These are phyloP conservation scores for Ethmia dodecea DNA, from an alignment of 2,888 invertebrate genomes.

Conservation along the genomic window DNA sequence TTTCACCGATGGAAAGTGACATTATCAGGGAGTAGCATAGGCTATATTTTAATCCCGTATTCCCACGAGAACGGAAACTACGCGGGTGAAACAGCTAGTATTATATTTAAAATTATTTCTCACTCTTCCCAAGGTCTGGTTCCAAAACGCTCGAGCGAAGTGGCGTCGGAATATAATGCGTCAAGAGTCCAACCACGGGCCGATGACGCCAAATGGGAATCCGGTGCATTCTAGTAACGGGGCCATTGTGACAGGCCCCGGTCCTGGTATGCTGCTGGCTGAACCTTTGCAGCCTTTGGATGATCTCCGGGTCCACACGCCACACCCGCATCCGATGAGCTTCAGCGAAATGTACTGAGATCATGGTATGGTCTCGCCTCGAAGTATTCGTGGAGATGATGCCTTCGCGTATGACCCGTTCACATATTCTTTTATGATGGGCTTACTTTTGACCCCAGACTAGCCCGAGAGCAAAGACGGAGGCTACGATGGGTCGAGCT, in stretches of 20 bases:
- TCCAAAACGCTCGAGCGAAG: constrained; percentile 99
- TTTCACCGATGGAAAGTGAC: no score
- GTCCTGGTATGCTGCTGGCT: constrained; percentile 40
- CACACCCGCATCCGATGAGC: constrained; percentile 49
- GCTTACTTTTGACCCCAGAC: no score
- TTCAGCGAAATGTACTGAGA: constrained; percentile 64
- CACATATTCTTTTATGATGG: no score
- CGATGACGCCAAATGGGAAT: constrained; percentile 35
- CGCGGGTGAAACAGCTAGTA: no score
- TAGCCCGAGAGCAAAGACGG: no score
- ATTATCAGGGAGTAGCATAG: no score
- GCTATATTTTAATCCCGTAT: no score
- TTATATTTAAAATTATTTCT: neutral
- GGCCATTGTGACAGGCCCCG: constrained; percentile 27
- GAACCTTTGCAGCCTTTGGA: constrained; percentile 55
- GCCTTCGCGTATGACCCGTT: no score
- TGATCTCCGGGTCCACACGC: constrained; percentile 57
- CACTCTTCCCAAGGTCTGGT: constrained; percentile 89
- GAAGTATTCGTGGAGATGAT: no score
- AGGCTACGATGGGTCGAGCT: no score
- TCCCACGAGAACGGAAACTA: no score
- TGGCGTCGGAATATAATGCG: constrained; percentile 96
- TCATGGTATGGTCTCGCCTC: no score
- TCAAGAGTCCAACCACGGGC: constrained; percentile 77
- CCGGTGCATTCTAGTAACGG: constrained; percentile 39